These are phyloP conservation scores for Fissipunctia ypsillon DNA, from an alignment of 2,888 invertebrate genomes.

Conservation along the genomic window DNA sequence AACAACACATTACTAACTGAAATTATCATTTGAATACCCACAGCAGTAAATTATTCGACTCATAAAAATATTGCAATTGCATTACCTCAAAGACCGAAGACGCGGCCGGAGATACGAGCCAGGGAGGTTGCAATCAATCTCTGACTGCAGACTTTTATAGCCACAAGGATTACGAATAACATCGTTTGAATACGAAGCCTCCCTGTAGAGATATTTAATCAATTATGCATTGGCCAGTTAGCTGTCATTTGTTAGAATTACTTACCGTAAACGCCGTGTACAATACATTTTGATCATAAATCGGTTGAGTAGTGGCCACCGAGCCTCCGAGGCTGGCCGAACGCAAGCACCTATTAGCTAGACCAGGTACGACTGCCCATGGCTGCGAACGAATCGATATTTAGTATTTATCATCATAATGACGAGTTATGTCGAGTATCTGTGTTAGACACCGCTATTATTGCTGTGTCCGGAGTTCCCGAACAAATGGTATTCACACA, in stretches of 20 bases:
- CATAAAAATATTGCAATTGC: slow-evolving; percentile 40
- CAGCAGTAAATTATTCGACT: not conserved
- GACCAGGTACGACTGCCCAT: slow-evolving; percentile 71
- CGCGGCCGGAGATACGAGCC: not conserved
- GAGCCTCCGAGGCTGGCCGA: slow-evolving; percentile 40
- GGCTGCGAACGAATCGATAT: slow-evolving; percentile 77
- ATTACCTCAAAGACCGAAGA: not conserved
- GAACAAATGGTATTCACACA: slow-evolving; percentile 39
- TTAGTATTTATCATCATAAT: slow-evolving; percentile 79
- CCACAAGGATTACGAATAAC: slow-evolving; percentile 34
- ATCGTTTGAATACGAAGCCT: slow-evolving; percentile 42
- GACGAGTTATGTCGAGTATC: slow-evolving; percentile 79
- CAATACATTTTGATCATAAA: slow-evolving; percentile 74
- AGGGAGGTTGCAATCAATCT: slow-evolving; percentile 46
- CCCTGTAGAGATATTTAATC: slow-evolving; percentile 61
- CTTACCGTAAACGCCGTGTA: slow-evolving; percentile 62
- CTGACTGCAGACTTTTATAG: slow-evolving; percentile 45
- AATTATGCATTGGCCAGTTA: slow-evolving; percentile 66
- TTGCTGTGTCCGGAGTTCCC: slow-evolving; percentile 50
- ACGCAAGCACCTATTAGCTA: slow-evolving; percentile 73
- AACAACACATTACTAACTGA: slow-evolving; percentile 34
- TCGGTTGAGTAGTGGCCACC: slow-evolving; percentile 74
- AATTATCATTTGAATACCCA: slow-evolving; percentile 46
- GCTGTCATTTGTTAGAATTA: slow-evolving; percentile 73
- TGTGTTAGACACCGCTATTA: slow-evolving; percentile 71